A percentile compares a stretch with the other conserved stretches of the same genome.
Conservation (phyloP, 2,797 vertebrate genomes). For the Sebastes diploproa region DNA sequence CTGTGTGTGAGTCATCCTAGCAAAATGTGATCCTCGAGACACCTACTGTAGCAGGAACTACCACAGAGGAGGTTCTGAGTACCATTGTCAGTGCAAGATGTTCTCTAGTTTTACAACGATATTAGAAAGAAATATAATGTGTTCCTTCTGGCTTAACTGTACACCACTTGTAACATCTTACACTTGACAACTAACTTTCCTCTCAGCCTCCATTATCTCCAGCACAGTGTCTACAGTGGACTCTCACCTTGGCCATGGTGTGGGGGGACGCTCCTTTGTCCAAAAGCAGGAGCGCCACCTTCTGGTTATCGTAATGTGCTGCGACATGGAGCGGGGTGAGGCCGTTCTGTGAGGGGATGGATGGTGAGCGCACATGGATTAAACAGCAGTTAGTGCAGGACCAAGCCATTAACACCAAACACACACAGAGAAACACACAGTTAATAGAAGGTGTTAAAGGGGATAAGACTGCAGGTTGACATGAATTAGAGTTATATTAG, state of each 20-base stretch:
- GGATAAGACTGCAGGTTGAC: conserved; percentile 12
- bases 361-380: conserved; percentile 72
- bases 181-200: not conserved
- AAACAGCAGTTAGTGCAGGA: conserved; percentile 64
- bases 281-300: conserved; percentile 95
- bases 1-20: too few relatives aligned
- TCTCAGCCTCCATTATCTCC: not conserved
- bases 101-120: too few relatives aligned
- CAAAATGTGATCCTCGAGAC: too few relatives aligned
- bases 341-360: conserved; percentile 89
- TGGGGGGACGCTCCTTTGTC: conserved; percentile 96
- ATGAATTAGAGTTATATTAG: conserved; percentile 48
- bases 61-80: too few relatives aligned
- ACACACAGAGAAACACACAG: conserved; percentile 1
- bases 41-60: too few relatives aligned
- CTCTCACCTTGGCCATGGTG: conserved; percentile 93
- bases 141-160: not conserved
- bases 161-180: not conserved
- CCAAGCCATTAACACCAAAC: conserved; percentile 21
- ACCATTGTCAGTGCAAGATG: fast-evolving
- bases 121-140: not conserved
- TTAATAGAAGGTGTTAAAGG: conserved; percentile 48
- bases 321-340: conserved; percentile 98
- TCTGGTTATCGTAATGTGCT: conserved; percentile 99
- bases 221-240: not conserved